Percentiles rank a stretch among this genome's conserved stretches.
These are phyloP conservation scores for Xenus cinereus DNA, from an alignment of 2,113 vertebrate species.

Conservation along the genomic window DNA sequence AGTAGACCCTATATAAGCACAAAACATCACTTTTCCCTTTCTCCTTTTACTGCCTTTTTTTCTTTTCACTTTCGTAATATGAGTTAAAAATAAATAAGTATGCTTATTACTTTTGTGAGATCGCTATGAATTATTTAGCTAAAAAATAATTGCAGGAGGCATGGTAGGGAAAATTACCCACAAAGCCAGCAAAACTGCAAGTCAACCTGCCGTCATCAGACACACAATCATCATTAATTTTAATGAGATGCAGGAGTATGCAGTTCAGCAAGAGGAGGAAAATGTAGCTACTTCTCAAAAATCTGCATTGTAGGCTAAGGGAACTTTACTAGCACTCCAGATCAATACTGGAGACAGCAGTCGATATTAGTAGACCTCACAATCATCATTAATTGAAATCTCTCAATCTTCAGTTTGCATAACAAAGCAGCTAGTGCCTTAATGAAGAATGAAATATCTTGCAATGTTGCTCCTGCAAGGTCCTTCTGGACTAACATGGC, in stretches of 20 bases:
- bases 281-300: conserved; percentile 12
- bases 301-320: background rate
- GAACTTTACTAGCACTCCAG: conserved; percentile 57
- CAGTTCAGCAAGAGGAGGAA: conserved; percentile 3
- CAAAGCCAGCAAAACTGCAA: conserved; percentile 39
- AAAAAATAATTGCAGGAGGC: conserved; percentile 39
- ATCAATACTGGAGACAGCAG: conserved; percentile 65
- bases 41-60: background rate
- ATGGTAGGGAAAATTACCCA: conserved; percentile 20
- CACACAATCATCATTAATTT: conserved; percentile 52
- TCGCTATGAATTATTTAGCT: conserved; percentile 60
- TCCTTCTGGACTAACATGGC: background rate
- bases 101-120: conserved; percentile 32
- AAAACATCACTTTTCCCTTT: background rate
- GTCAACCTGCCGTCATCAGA: background rate
- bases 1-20: background rate
- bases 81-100: conserved; percentile 23
- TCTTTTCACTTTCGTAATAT: background rate
- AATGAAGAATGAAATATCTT: background rate
- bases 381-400: conserved; percentile 60
- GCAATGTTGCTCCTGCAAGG: background rate
- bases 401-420: conserved; percentile 53
- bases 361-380: conserved; percentile 65
- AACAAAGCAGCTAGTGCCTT: conserved; percentile 20
- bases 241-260: conserved; percentile 55